Evolutionary conservation across 2,113 vertebrate genomes (phyloP).

Genomic region (Gorilla gorilla): DNA sequence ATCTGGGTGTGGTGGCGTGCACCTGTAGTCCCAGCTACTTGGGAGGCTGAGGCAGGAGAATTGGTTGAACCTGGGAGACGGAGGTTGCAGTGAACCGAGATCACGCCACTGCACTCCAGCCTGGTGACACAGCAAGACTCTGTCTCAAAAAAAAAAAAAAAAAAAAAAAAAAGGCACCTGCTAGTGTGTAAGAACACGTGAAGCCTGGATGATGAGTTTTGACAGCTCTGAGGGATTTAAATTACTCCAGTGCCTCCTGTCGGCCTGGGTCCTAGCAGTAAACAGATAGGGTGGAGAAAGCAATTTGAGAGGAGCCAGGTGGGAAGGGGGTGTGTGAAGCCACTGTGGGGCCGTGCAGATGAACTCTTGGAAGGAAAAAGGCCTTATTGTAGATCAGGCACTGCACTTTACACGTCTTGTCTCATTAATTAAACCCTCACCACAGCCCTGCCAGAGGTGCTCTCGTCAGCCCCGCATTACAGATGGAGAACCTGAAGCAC

Average conservation of each 20-base stretch:
- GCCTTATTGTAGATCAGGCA: neutral
- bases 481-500: neutral
- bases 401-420: neutral
- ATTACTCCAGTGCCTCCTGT: neutral
- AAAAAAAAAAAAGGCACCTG: constrained; percentile 47
- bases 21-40: too few species aligned
- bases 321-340: neutral
- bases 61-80: too few species aligned
- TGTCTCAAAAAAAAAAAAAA: constrained; percentile 22
- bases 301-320: neutral
- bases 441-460: neutral
- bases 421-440: neutral
- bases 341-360: neutral
- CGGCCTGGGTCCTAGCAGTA: neutral
- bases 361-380: neutral
- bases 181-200: neutral
- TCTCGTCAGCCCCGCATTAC: neutral
- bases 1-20: too few species aligned
- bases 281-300: constrained; percentile 33
- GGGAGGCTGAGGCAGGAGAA: too few species aligned
- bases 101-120: too few species aligned
- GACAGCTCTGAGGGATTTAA: constrained; percentile 42
- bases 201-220: neutral
- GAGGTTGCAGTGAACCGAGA: too few species aligned
- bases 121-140: too few species aligned